phyloP scores from a whole-genome alignment of 53 echinoderm and acorn worm genomes.

The Apostichopus leukothele region DNA sequence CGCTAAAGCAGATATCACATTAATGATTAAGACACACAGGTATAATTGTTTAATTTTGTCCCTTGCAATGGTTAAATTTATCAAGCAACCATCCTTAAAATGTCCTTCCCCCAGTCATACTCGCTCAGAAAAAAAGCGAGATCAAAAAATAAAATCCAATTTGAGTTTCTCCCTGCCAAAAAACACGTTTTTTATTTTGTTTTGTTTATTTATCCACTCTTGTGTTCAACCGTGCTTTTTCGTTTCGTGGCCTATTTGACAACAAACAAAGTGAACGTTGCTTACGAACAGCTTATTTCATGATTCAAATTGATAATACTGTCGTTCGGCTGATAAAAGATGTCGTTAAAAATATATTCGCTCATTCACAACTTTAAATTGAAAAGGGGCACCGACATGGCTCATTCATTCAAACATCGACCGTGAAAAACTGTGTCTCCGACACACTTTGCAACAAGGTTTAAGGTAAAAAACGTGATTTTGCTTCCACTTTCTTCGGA shows the following conservation, averaged over 20 bases:
- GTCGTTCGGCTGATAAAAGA: conserved; percentile 39
- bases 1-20: too few species aligned
- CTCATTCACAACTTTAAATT: conserved; percentile 48
- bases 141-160: background rate
- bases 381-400: conserved; percentile 41
- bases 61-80: background rate
- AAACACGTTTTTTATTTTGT: background rate
- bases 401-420: conserved; percentile 1
- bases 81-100: background rate
- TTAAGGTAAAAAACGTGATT: conserved; percentile 37
- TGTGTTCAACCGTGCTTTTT: conserved; percentile 10
- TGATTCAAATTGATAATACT: conserved; percentile 39
- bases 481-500: conserved; percentile 13
- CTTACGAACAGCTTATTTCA: conserved; percentile 11
- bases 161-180: background rate
- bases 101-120: too few species aligned
- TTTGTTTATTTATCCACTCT: conserved; percentile 34
- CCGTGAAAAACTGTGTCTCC: conserved; percentile 33
- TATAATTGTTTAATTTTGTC: background rate
- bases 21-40: background rate
- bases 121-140: too few species aligned
- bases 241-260: conserved; percentile 28
- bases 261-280: conserved; percentile 31
- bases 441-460: conserved; percentile 14
- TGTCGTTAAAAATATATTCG: conserved; percentile 35